phyloP scores from a whole-genome alignment of 2,888 invertebrate genomes.

The Epistrophe grossulariae region DNA sequence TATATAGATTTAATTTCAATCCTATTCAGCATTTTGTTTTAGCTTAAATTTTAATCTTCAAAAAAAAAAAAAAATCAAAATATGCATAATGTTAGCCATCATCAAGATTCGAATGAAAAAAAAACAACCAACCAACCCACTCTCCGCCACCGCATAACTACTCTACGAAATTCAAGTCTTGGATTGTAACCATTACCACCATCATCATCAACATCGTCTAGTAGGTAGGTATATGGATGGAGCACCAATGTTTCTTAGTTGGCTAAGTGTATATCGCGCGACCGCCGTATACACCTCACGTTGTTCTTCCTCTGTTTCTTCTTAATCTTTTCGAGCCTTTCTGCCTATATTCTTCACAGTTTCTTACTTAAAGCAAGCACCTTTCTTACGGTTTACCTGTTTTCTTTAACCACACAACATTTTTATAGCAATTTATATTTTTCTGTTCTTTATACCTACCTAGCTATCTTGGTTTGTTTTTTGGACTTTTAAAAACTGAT shows the following conservation, averaged over 20 bases:
- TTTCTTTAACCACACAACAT: slow-evolving; percentile 28
- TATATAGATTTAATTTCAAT: neutral
- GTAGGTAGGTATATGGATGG: slow-evolving; percentile 2
- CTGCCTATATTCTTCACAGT: slow-evolving; percentile 23
- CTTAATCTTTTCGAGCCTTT: slow-evolving; percentile 32
- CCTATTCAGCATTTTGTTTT: slow-evolving; percentile 1
- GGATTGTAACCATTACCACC: slow-evolving; percentile 55
- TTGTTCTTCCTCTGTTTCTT: slow-evolving; percentile 27
- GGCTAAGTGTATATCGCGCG: slow-evolving; percentile 15
- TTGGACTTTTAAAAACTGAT: slow-evolving; percentile 22
- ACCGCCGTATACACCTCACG: slow-evolving; percentile 53
- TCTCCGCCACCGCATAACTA: slow-evolving; percentile 65
- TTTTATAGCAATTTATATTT: slow-evolving; percentile 50
- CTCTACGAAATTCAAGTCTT: slow-evolving; percentile 52
- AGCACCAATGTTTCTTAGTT: slow-evolving; percentile 44
- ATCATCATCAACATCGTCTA: slow-evolving; percentile 19
- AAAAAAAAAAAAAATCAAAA: neutral
- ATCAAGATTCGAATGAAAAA: slow-evolving; percentile 29
- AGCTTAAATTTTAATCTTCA: slow-evolving; percentile 19
- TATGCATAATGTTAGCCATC: slow-evolving; percentile 19
- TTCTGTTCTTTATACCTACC: neutral
- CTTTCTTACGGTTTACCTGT: slow-evolving; percentile 45
- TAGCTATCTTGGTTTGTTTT: slow-evolving; percentile 22
- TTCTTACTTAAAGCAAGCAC: slow-evolving; percentile 51
- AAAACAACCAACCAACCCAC: slow-evolving; percentile 38